Conservation (phyloP, 2,797 vertebrate species). For the Spinus olivaceus region DNA sequence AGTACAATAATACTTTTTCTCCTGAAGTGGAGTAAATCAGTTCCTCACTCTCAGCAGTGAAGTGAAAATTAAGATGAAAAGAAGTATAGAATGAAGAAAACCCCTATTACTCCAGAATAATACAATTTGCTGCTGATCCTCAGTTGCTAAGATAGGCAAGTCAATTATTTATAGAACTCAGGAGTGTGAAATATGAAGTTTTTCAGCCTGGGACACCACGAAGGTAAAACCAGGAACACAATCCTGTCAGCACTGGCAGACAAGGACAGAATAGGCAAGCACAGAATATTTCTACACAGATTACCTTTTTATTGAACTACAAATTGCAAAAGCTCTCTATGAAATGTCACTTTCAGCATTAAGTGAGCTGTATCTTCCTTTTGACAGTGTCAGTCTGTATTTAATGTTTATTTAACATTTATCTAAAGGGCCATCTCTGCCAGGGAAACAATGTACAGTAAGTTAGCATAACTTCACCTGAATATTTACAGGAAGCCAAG, state of each 20-base stretch:
- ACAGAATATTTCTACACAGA: conserved; percentile 1
- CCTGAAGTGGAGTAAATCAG: background rate
- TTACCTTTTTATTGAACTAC: conserved; percentile 27
- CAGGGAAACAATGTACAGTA: background rate
- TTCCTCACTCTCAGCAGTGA: background rate
- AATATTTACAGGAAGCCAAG: background rate
- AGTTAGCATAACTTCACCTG: background rate
- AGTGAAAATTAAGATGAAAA: conserved; percentile 67
- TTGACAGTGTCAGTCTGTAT: background rate
- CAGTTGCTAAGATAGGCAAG: conserved; percentile 56
- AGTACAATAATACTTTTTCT: background rate
- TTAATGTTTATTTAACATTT: background rate
- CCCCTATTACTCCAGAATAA: conserved; percentile 70
- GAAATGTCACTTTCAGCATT: background rate
- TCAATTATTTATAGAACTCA: conserved; percentile 72
- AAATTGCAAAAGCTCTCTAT: conserved; percentile 18
- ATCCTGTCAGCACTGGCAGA: conserved; percentile 55
- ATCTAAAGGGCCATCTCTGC: background rate
- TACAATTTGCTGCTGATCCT: conserved; percentile 65
- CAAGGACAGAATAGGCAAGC: conserved; percentile 47
- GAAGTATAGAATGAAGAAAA: conserved; percentile 62
- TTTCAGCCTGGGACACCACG: conserved; percentile 66
- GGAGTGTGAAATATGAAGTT: conserved; percentile 74
- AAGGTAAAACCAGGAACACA: conserved; percentile 62
- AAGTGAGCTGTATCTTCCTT: background rate